These are phyloP conservation scores for Xenus cinereus DNA, from an alignment of 2,113 vertebrate genomes.

Conservation along the genomic window DNA sequence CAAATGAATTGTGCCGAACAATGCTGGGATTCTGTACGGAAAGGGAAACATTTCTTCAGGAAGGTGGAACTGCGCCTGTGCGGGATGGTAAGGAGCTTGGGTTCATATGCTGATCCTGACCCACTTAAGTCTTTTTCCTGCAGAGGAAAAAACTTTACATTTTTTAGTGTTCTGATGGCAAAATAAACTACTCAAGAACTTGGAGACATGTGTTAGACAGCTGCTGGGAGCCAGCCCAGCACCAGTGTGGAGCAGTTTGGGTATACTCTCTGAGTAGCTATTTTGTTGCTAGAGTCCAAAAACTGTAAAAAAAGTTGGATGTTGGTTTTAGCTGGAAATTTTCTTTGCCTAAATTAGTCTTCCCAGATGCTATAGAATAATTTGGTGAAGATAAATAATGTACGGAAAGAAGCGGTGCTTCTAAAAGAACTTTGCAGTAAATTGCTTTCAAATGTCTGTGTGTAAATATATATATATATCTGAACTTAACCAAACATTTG, in stretches of 20 bases:
- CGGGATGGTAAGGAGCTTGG: background rate
- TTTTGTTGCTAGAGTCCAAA: background rate
- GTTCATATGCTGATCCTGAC: background rate
- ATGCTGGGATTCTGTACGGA: background rate
- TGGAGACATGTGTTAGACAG: background rate
- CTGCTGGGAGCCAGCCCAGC: background rate
- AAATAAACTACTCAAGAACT: background rate
- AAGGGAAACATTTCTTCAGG: background rate
- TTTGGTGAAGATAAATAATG: constrained; percentile 19
- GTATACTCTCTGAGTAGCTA: background rate
- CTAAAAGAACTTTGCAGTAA: background rate
- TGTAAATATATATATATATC: background rate
- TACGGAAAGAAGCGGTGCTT: background rate
- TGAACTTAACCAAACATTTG: background rate
- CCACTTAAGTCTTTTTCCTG: background rate
- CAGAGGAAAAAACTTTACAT: background rate
- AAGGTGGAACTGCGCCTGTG: background rate
- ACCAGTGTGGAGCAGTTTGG: background rate
- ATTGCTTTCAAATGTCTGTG: background rate
- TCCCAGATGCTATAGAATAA: constrained; percentile 32
- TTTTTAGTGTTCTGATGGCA: background rate
- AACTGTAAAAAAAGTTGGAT: background rate
- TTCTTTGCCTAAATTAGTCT: constrained; percentile 17
- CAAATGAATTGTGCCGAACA: background rate
- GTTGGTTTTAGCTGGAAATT: constrained; percentile 29